These are phyloP conservation scores for Baronia brevicornis DNA, from an alignment of 2,888 invertebrate species.

Conservation along the genomic window DNA sequence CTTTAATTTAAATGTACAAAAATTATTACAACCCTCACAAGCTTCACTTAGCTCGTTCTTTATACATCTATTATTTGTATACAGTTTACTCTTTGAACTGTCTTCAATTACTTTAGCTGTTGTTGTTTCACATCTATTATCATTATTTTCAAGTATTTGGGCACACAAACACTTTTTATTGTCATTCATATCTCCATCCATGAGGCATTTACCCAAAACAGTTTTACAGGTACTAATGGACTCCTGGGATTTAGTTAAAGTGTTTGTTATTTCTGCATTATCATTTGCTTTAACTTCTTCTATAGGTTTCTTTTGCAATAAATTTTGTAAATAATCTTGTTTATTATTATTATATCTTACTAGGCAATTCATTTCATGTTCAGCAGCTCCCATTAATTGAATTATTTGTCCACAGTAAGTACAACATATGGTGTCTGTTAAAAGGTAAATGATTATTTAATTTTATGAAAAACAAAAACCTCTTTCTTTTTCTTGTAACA, in stretches of 20 bases:
- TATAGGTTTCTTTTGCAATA: background rate
- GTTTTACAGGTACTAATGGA: conserved; percentile 33
- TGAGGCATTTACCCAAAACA: conserved; percentile 40
- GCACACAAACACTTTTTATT: conserved; percentile 39
- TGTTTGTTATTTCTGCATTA: conserved; percentile 8
- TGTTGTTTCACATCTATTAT: conserved; percentile 23
- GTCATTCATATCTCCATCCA: conserved; percentile 26
- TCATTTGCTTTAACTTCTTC: conserved; percentile 12
- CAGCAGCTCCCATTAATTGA: too few relatives aligned
- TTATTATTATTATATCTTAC: too few relatives aligned
- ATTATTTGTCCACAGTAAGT: too few relatives aligned
- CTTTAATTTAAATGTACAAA: conserved; percentile 22
- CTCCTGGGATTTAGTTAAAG: conserved; percentile 19
- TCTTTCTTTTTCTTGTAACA: too few relatives aligned
- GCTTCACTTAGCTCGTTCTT: conserved; percentile 13
- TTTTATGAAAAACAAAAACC: too few relatives aligned
- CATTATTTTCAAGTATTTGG: conserved; percentile 31
- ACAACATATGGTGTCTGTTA: too few relatives aligned
- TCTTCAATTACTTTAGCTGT: conserved; percentile 5
- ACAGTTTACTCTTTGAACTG: background rate
- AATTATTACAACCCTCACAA: conserved; percentile 40
- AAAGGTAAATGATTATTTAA: too few relatives aligned
- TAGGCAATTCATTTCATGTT: too few relatives aligned
- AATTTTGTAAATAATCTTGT: too few relatives aligned
- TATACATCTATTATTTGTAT: conserved; percentile 4